These are phyloP conservation scores for Pelagia noctiluca DNA, from an alignment of 30 jellyfish, hydroid and myxozoan species.

Conservation along the genomic window DNA sequence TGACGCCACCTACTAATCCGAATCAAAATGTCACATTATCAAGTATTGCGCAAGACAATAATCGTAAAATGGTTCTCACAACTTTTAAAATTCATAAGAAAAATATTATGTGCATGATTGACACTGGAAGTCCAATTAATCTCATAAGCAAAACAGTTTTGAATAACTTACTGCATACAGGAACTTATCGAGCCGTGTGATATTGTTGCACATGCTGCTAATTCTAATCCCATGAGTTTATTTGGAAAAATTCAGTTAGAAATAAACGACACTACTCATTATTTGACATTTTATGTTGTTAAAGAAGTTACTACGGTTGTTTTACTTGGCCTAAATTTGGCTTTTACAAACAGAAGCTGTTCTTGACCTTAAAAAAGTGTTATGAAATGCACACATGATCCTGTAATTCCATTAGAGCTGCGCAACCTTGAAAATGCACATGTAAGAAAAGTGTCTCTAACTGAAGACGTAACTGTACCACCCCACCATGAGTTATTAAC, in stretches of 20 bases:
- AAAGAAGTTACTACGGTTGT: background rate
- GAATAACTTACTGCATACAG: background rate
- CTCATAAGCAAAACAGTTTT: background rate
- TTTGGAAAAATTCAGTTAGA: background rate
- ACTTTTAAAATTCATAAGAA: too few species aligned
- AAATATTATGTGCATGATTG: background rate
- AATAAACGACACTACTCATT: background rate
- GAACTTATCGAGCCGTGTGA: background rate
- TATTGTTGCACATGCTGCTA: background rate
- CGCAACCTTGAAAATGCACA: background rate
- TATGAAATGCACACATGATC: background rate
- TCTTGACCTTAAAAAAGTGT: background rate
- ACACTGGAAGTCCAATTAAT: background rate
- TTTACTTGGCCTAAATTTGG: background rate
- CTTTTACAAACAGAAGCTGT: background rate
- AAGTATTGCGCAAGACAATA: too few species aligned
- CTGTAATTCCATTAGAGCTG: background rate
- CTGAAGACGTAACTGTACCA: background rate
- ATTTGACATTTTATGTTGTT: background rate
- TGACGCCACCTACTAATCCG: too few species aligned
- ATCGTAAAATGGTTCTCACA: too few species aligned
- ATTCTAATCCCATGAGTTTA: too few species aligned
- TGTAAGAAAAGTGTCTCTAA: background rate
- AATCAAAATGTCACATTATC: too few species aligned
- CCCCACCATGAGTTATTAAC: background rate